Percentiles rank a stretch among this genome's conserved stretches.
Evolutionary conservation across 2,888 invertebrate genomes (phyloP).

Genomic region (Malthinus seriepunctatus): DNA sequence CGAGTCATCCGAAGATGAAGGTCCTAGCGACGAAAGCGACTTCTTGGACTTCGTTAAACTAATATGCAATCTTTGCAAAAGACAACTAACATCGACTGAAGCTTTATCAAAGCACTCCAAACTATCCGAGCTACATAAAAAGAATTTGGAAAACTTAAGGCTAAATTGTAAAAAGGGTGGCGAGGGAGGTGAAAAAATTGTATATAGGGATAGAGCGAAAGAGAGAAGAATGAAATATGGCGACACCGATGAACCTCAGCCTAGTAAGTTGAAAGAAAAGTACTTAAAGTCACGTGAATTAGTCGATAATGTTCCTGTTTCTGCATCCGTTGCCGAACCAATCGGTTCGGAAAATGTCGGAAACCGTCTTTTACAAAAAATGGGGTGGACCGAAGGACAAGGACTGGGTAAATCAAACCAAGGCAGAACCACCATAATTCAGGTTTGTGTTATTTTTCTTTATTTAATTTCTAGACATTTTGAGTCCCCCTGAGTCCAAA

Average conservation of each 20-base stretch:
- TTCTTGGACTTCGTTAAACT: constrained; percentile 87
- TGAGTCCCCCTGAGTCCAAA: no score
- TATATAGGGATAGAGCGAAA: constrained; percentile 95
- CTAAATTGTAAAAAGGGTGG: constrained; percentile 36
- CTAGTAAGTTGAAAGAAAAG: constrained; percentile 73
- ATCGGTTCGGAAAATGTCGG: constrained; percentile 91
- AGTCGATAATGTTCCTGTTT: constrained; percentile 54
- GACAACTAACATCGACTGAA: constrained; percentile 90
- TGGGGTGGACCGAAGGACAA: constrained; percentile 99
- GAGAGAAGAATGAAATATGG: constrained; percentile 94
- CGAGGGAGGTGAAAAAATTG: constrained; percentile 39
- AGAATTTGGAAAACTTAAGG: constrained; percentile 67
- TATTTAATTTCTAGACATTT: no score
- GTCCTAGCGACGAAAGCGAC: constrained; percentile 68
- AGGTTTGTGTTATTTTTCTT: constrained; percentile 66
- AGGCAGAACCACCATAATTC: constrained; percentile 90
- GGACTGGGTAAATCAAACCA: constrained; percentile 94
- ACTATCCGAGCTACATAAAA: constrained; percentile 92
- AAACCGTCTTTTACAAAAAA: constrained; percentile 92
- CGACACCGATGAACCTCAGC: constrained; percentile 78
- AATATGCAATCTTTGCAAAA: constrained; percentile 92
- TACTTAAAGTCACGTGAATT: constrained; percentile 64
- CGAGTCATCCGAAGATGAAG: constrained; percentile 64
- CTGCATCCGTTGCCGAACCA: constrained; percentile 66
- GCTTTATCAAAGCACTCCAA: constrained; percentile 89